These are phyloP conservation scores for Bombus terrestris DNA, from an alignment of 1,140 invertebrate genomes.

Conservation along the genomic window DNA sequence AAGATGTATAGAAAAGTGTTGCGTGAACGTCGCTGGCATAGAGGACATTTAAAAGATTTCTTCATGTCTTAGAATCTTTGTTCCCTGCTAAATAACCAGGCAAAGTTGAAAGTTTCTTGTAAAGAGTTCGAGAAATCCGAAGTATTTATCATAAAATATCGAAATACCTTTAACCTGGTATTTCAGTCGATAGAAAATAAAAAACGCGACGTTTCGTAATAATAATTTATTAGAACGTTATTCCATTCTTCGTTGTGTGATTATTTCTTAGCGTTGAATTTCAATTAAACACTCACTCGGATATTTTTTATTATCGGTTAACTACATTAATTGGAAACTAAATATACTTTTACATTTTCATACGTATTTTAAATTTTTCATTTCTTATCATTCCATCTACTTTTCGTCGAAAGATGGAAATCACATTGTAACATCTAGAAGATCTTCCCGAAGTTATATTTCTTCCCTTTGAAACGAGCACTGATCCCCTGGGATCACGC, in stretches of 20 bases:
- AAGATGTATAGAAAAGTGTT: conserved; percentile 43
- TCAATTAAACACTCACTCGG: too few relatives aligned
- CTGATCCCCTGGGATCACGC: not conserved
- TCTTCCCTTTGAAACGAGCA: not conserved
- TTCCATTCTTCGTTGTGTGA: too few relatives aligned
- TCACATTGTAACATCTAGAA: not conserved
- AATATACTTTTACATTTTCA: not conserved
- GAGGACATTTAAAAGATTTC: conserved; percentile 39
- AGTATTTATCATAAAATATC: not conserved
- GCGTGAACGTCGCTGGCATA: conserved; percentile 24
- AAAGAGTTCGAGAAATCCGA: not conserved
- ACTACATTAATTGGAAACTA: too few relatives aligned
- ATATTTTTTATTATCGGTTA: too few relatives aligned
- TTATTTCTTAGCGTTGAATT: too few relatives aligned
- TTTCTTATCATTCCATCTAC: not conserved
- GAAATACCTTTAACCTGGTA: not conserved
- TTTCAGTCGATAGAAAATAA: not conserved
- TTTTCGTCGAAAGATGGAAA: not conserved
- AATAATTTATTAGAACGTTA: not conserved
- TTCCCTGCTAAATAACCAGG: too few relatives aligned
- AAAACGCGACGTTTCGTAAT: not conserved
- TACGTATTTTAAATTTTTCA: not conserved
- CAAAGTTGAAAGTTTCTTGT: not conserved
- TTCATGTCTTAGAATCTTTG: not conserved
- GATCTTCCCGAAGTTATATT: not conserved